These are phyloP conservation scores for Monopis laevigella DNA, from an alignment of 2,888 invertebrate species.

Conservation along the genomic window DNA sequence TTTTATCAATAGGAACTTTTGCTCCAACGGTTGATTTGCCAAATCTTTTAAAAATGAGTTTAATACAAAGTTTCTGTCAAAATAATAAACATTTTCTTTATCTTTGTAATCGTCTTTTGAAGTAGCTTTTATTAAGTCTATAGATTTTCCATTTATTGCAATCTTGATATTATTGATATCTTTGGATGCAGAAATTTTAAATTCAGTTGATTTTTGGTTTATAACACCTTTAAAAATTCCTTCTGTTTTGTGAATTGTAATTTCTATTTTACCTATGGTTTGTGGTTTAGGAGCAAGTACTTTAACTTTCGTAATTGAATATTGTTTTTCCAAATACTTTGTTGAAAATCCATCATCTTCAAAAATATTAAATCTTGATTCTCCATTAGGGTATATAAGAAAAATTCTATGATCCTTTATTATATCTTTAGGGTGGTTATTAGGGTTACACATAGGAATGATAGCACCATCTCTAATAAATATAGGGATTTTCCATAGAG, in stretches of 20 bases:
- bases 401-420: constrained; percentile 37
- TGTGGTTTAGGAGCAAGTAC: constrained; percentile 29
- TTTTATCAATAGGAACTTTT: constrained; percentile 42
- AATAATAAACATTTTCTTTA: constrained; percentile 36
- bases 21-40: constrained; percentile 23
- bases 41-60: constrained; percentile 38
- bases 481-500: constrained; percentile 52
- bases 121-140: constrained; percentile 30
- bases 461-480: constrained; percentile 52
- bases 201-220: constrained; percentile 35
- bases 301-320: constrained; percentile 34
- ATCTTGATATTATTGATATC: constrained; percentile 33
- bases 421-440: constrained; percentile 47
- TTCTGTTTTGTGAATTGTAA: constrained; percentile 36
- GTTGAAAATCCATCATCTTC: constrained; percentile 51
- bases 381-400: constrained; percentile 40
- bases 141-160: constrained; percentile 31
- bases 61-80: constrained; percentile 32
- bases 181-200: constrained; percentile 39
- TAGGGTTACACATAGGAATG: constrained; percentile 46
- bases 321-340: constrained; percentile 33
- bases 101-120: constrained; percentile 34
- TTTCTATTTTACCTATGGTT: constrained; percentile 29
- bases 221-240: constrained; percentile 39
- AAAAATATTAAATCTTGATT: constrained; percentile 36